Base-by-base conservation (phyloP, 2,888 invertebrate genomes). In the Drosophila borborema region DNA sequence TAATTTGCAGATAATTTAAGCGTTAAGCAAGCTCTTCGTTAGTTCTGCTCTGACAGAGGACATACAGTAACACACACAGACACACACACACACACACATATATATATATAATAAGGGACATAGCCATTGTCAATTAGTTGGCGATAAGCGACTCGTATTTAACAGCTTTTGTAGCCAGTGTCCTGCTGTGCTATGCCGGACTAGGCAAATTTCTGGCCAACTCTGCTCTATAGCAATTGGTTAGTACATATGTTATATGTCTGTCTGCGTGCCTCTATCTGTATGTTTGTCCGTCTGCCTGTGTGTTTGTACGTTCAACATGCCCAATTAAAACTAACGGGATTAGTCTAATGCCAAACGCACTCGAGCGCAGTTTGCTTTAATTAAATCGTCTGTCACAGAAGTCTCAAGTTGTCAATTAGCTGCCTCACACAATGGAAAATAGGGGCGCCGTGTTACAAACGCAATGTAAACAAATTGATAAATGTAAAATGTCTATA, bases 1-100 rank as follows among this genome's bases (percentile, higher is more conserved):
- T 82, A 74, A 89, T 89, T 89, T 87, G 72, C 66, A 76, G 80
- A 87, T 89, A 87, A 89, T 86, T 82, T 82, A 73, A 74, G 85
- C 81, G 77, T 77, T 77, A 86, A 77, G 71, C 85, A 83, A 63
- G 66, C 69, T 51, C 31, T 53, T 62, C 31, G 65, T 69, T 70
- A 66, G 53, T 38, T 53, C 48, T 31, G 28, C 36, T 53, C 69
- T 23, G 64, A 65, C n/a, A 55, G 31, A 60, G 51, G 36, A 20
- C 14, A 49, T 6, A 51, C 28, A 28, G 28, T 28, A 16, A 60
- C n/a, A 65, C 28, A 64, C 41, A 20, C 43, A 56, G 38, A 59
- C 49, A 28, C 14, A 51, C 40, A 31, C 20, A 53, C 31, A 18
- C 38, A 23, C 38, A 53, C 49, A 59, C 40, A n/a, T 10, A 54